phyloP scores from a whole-genome alignment of 1,140 invertebrate genomes.

The Sminthurinus signatus region DNA sequence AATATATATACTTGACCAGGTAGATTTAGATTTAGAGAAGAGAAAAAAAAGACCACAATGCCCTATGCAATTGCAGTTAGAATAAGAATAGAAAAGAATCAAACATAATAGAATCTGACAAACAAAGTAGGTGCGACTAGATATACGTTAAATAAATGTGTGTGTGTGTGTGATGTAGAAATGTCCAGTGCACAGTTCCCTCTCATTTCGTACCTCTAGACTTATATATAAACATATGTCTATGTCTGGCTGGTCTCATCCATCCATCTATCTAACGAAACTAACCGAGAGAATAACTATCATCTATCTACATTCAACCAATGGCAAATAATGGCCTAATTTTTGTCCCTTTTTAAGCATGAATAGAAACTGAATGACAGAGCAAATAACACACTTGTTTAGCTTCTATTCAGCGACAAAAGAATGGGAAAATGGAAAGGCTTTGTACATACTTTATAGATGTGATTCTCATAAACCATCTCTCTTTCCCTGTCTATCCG shows the following conservation, averaged over 20 bases:
- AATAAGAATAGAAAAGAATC: too few species aligned
- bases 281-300: not conserved
- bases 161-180: too few species aligned
- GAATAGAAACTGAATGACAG: constrained; percentile 40
- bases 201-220: too few species aligned
- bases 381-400: constrained; percentile 42
- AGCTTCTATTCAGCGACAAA: constrained; percentile 29
- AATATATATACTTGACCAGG: too few species aligned
- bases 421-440: constrained; percentile 33
- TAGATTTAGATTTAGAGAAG: too few species aligned
- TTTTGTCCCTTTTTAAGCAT: constrained; percentile 39
- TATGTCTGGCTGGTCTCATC: not conserved
- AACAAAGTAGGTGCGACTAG: too few species aligned
- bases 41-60: too few species aligned
- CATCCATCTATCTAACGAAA: not conserved
- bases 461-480: constrained; percentile 9
- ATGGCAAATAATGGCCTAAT: constrained; percentile 39
- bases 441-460: constrained; percentile 4
- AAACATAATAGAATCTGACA: too few species aligned
- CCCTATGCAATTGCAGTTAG: too few species aligned
- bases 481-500: too few species aligned
- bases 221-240: too few species aligned
- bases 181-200: not conserved
- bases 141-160: not conserved
- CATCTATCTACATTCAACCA: not conserved